Conservation (phyloP, 92 coral and sea anemone species). For the Scolanthus callimorphus region DNA sequence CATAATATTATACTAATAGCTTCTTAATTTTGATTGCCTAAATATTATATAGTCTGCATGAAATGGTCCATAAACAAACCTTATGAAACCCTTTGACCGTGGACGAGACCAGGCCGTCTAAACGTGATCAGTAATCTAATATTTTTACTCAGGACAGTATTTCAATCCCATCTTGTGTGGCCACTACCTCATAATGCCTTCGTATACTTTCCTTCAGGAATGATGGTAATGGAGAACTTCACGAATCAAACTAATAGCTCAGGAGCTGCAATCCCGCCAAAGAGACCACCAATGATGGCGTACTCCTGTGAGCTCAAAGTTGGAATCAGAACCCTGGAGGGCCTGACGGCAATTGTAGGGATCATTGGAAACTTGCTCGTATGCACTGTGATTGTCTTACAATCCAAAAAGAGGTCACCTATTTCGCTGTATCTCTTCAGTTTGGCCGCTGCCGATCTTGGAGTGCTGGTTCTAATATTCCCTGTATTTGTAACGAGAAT, state of each 20-base stretch:
- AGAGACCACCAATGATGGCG: background rate
- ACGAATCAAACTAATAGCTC: background rate
- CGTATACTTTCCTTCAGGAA: too few relatives aligned
- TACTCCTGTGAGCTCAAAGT: background rate
- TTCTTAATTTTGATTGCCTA: too few relatives aligned
- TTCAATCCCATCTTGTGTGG: too few relatives aligned
- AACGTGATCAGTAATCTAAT: too few relatives aligned
- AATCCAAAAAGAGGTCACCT: constrained; percentile 48
- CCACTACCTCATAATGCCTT: too few relatives aligned
- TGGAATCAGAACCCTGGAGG: constrained; percentile 7
- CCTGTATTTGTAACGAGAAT: constrained; percentile 55
- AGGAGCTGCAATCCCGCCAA: too few relatives aligned
- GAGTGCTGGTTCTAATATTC: constrained; percentile 54
- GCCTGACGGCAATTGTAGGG: constrained; percentile 47
- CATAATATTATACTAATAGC: too few relatives aligned
- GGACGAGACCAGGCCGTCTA: too few relatives aligned
- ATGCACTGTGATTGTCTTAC: constrained; percentile 44
- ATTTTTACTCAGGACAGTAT: too few relatives aligned
- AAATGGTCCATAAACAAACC: too few relatives aligned
- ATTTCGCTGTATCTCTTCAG: constrained; percentile 57
- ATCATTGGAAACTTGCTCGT: constrained; percentile 63
- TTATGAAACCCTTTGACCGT: too few relatives aligned
- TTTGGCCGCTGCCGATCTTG: constrained; percentile 70
- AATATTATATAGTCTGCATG: too few relatives aligned
- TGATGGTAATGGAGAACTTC: background rate